Base-by-base conservation (phyloP, 2,888 invertebrate genomes). In the Drosophila bunnanda region DNA sequence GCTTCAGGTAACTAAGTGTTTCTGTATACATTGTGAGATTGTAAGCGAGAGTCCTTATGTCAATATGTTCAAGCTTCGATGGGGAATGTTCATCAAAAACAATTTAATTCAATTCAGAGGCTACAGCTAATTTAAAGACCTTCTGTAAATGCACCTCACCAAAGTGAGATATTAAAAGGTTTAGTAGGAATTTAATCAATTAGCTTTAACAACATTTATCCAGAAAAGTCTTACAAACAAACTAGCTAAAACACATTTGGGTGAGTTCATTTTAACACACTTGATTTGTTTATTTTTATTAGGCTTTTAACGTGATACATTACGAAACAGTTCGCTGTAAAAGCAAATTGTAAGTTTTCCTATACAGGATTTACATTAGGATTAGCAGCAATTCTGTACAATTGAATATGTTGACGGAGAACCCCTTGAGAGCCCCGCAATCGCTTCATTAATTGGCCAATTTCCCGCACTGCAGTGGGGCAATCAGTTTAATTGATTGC, bases 1-100 rank as follows among this genome's bases (percentile, higher is more conserved):
- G 50, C 48, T 20, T 9, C 46, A 34, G 59, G 30, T 30, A 50
- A 50, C 50, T 34, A 50, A 50, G 50, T 32, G 50, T 9, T 32
- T 50, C 50, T 15, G 50, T 22, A 34, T 22, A 52, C 34, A 36
- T 22, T 52, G 32, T 15, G 15, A 15, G 32, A 22, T 15, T 34
- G 50, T 32, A 32, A 50, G 30, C 22, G 34, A 32, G 50, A 4
- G 32, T 0, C 9, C 13, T 20, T 22, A 15, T 22, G 34, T 34
- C 34, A 34, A 52, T 34, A 52, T 52, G 20, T 15, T 52, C 6
- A 15, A 15, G 34, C 22, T 34, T 22, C 12, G 20, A 15, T 32
- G 20, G 20, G 4, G 15, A 13, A 50, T 20, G 32, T 20, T 50
- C 50, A 15, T 34, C 1, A 10, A 52, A 52, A 52, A 34, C 32